These are phyloP conservation scores for Andrena fulva DNA, from an alignment of 2,888 invertebrate genomes.

Conservation along the genomic window DNA sequence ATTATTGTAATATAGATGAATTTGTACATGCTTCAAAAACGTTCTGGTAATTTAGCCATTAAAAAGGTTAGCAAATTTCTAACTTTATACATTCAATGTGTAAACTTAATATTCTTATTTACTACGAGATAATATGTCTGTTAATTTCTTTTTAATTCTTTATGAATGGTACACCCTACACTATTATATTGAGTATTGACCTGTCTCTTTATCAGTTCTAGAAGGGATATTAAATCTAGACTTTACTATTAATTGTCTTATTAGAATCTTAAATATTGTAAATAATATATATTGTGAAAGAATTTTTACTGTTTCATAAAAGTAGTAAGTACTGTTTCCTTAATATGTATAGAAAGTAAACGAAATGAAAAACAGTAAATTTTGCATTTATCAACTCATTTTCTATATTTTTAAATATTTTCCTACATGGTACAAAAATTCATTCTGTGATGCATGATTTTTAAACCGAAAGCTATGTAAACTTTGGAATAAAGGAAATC, in stretches of 20 bases:
- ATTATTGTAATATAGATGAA: conserved; percentile 71
- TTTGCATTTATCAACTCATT: conserved; percentile 62
- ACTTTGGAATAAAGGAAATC: conserved; percentile 57
- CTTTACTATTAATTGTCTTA: conserved; percentile 46
- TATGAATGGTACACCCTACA: conserved; percentile 51
- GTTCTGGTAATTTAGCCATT: conserved; percentile 66
- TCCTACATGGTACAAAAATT: conserved; percentile 58
- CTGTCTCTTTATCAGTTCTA: conserved; percentile 48
- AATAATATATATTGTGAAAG: conserved; percentile 58
- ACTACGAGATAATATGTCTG: conserved; percentile 45
- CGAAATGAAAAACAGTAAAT: conserved; percentile 52
- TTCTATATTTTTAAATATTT: conserved; percentile 46
- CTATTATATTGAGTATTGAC: conserved; percentile 47
- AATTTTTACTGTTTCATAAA: conserved; percentile 64
- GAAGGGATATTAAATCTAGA: conserved; percentile 28
- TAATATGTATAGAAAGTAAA: conserved; percentile 50
- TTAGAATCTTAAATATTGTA: conserved; percentile 56
- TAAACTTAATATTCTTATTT: conserved; percentile 61
- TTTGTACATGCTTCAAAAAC: conserved; percentile 73
- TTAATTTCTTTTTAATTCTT: conserved; percentile 62
- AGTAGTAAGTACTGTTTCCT: conserved; percentile 50
- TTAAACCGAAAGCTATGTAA: conserved; percentile 53
- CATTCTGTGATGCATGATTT: conserved; percentile 61
- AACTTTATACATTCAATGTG: conserved; percentile 60
- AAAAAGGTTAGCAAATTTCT: conserved; percentile 66